Base-by-base conservation (phyloP, 2,113 vertebrate species). In the Atractosteus spatula region DNA sequence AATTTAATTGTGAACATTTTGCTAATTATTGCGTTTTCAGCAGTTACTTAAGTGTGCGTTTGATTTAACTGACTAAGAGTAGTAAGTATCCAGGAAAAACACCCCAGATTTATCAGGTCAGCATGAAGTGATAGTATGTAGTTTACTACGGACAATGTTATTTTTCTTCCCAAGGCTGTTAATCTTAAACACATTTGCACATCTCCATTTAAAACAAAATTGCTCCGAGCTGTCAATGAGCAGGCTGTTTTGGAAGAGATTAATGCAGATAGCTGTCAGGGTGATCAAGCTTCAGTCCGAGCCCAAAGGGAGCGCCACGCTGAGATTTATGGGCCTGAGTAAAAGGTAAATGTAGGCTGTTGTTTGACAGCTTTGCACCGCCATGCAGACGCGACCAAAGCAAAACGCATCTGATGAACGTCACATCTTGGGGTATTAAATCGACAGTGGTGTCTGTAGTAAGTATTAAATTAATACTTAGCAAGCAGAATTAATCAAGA, bases 111-210 rank as follows among this genome's bases (percentile, higher is more conserved):
- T 29, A 29, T 29, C 29, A 29, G 29, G 47, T 13, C 11, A 59
- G 11, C 57, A n/a, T 59, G 3, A 59, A 59, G 13, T 14, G 5
- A 59, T 59, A 59, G 5, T 59, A n/a, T 3, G 5, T n/a, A 59
- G 57, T 59, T 11, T 6, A 16, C 5, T 59, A 16, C 2, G 5
- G 14, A n/a, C 3, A 59, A 16, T 13, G 14, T n/a, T 59, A 5
- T 59, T 1, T 59, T 14, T 59, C 14, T 59, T 59, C 14, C 14
- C 14, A 16, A 59, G 5, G 57, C 57, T 59, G 8, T 14, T 59
- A 7, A 59, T 59, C 57, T 59, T 59, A 59, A 59, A 59, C 57
- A n/a, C 57, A 59, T 59, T 59, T 13, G 57, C 57, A 59, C 13
- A 59, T 59, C 57, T n/a, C 3, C 57, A 59, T 59, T 59, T 59